These are phyloP conservation scores for Charadrius vociferus DNA, from an alignment of 2,113 vertebrate species.

Conservation along the genomic window DNA sequence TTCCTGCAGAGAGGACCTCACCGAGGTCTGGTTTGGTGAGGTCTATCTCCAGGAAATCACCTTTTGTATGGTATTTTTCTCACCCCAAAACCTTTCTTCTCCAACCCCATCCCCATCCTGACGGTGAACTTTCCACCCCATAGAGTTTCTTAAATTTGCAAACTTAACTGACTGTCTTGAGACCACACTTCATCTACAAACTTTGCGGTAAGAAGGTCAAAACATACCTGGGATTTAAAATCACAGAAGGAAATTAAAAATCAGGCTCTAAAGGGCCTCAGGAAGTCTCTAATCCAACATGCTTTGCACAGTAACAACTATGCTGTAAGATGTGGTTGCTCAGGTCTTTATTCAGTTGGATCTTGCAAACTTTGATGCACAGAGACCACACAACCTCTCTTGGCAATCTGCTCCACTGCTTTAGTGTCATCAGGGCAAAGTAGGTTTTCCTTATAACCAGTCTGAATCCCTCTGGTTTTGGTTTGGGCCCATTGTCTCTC, in stretches of 20 bases:
- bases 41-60: neutral
- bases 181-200: neutral
- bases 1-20: neutral
- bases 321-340: neutral
- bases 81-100: neutral
- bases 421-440: neutral
- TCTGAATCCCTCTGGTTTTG: neutral
- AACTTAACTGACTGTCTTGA: neutral
- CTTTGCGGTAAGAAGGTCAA: neutral
- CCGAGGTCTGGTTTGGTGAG: neutral
- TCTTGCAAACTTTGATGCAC: neutral
- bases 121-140: neutral
- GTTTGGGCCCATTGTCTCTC: neutral
- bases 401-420: neutral
- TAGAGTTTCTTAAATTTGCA: neutral
- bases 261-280: neutral
- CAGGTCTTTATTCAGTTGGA: neutral
- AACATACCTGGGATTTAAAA: neutral
- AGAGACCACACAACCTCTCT: neutral
- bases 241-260: neutral
- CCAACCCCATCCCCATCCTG: no score
- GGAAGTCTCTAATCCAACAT: neutral
- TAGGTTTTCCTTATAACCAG: neutral
- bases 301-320: neutral
- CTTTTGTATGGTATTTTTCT: neutral